Percentiles rank a stretch among this genome's conserved stretches.
Evolutionary conservation across 2,797 vertebrate genomes (phyloP).

Genomic region (Bufotes viridis): DNA sequence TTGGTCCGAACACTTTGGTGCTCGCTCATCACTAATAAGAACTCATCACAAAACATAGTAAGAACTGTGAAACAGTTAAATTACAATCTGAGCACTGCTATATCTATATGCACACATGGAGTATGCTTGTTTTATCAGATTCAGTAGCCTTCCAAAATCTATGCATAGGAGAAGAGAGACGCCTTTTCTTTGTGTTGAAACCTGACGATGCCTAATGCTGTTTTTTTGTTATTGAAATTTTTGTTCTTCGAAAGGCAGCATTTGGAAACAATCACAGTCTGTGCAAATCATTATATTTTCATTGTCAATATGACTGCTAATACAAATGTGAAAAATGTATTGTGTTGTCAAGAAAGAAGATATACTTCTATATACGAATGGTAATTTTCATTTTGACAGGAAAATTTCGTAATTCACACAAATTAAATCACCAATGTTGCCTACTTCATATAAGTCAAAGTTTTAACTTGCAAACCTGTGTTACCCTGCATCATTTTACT

Average conservation of each 20-base stretch:
- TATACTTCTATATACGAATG: background rate
- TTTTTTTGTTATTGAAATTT: constrained; percentile 6
- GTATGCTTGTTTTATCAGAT: background rate
- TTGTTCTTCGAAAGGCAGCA: background rate
- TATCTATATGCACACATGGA: background rate
- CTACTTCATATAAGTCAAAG: background rate
- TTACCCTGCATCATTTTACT: background rate
- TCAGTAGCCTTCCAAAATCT: background rate
- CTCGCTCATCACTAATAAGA: no score
- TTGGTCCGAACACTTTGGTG: no score
- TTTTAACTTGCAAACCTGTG: background rate
- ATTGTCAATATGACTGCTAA: background rate
- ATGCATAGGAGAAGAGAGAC: background rate
- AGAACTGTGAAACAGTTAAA: no score
- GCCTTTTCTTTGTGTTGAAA: background rate
- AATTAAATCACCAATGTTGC: constrained; percentile 19
- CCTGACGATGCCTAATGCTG: background rate
- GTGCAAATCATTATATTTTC: background rate
- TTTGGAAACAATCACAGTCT: background rate
- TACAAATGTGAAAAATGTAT: background rate
- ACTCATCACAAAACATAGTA: no score
- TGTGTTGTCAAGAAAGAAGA: background rate
- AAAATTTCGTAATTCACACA: background rate
- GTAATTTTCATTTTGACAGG: constrained; percentile 6
- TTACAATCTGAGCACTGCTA: background rate